Percentiles rank a stretch among this genome's conserved stretches.
phyloP scores from a whole-genome alignment of 2,113 vertebrate genomes.

The Xiphophorus hellerii region DNA sequence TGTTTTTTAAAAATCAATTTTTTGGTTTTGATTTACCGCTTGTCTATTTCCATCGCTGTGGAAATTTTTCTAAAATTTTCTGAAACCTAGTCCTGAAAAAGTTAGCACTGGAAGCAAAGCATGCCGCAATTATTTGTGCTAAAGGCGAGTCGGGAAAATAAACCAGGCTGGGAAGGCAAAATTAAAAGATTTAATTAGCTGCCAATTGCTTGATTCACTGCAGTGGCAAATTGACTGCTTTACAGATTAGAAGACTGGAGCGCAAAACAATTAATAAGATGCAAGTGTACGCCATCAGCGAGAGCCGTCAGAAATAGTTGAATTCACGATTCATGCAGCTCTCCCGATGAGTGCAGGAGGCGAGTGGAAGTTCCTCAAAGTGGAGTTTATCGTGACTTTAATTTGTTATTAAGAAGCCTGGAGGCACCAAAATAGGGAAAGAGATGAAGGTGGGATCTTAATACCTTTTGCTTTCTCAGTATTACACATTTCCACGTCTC shows the following conservation, averaged over 20 bases:
- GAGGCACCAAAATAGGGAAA: constrained; percentile 10
- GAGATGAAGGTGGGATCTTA: constrained; percentile 5
- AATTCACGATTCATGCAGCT: constrained; percentile 10
- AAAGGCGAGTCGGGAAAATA: background rate
- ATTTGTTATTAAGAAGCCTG: constrained; percentile 42
- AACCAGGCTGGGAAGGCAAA: background rate
- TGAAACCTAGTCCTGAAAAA: background rate
- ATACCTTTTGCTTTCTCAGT: constrained; percentile 1
- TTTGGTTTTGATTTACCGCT: too few species aligned
- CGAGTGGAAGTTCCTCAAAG: constrained; percentile 15
- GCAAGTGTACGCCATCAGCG: background rate
- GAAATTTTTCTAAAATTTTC: background rate
- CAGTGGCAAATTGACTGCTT: background rate
- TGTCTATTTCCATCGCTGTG: background rate
- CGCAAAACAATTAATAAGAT: constrained; percentile 7
- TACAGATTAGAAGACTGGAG: background rate
- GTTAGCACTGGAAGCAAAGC: background rate
- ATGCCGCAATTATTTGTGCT: background rate
- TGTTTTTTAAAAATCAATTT: too few species aligned
- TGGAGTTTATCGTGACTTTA: constrained; percentile 31
- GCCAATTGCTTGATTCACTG: background rate
- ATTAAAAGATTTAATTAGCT: constrained; percentile 10
- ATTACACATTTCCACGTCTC: background rate
- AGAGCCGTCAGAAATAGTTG: background rate
- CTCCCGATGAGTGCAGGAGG: background rate